These are phyloP conservation scores for Crossocerus cetratus DNA, from an alignment of 2,888 invertebrate genomes.

Conservation along the genomic window DNA sequence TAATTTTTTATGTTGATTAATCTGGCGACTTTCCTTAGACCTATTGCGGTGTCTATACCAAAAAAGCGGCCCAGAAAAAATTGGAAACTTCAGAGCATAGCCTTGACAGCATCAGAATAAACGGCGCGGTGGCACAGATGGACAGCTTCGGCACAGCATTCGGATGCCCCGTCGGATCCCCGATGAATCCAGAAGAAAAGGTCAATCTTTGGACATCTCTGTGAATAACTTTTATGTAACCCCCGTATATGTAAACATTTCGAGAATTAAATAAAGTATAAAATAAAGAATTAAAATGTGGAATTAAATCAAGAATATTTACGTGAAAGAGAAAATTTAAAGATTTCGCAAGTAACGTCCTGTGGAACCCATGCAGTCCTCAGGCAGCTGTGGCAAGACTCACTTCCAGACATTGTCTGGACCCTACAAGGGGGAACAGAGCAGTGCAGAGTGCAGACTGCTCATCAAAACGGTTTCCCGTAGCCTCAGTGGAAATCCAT, in stretches of 20 bases:
- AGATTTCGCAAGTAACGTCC: no score
- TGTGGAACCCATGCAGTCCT: no score
- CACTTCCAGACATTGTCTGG: no score
- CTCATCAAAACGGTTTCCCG: no score
- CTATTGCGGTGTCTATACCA: background rate
- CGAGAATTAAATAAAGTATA: background rate
- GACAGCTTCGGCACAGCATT: background rate
- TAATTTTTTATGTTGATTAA: background rate
- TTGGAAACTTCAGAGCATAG: background rate
- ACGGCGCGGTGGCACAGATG: conserved; percentile 3
- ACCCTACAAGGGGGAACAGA: no score
- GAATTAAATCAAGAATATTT: no score
- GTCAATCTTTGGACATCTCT: conserved; percentile 3
- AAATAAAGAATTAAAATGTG: no score
- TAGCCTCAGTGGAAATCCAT: no score
- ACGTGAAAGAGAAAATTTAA: no score
- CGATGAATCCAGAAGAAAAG: background rate
- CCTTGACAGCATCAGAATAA: background rate
- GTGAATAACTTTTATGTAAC: background rate
- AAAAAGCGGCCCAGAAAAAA: no score
- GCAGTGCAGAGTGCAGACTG: no score
- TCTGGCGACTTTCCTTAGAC: background rate
- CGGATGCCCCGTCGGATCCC: background rate
- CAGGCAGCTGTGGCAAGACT: no score
- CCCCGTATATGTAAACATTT: background rate